Percentiles rank a stretch among this genome's conserved stretches.
phyloP scores from a whole-genome alignment of 30 jellyfish, hydroid and myxozoan species.

The Hydractinia symbiolongicarpus region DNA sequence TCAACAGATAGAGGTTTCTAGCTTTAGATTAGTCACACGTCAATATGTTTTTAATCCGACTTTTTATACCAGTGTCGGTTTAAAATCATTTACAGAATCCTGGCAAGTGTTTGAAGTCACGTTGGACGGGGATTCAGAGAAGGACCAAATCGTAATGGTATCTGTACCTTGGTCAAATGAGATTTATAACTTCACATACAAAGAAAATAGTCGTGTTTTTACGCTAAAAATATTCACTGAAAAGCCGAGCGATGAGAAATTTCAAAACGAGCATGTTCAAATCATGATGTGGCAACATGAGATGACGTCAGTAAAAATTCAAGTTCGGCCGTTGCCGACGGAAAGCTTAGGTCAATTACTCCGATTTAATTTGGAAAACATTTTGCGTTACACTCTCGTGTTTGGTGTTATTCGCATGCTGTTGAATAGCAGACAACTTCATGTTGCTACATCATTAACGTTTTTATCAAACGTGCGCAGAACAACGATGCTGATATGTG shows the following conservation, averaged over 20 bases:
- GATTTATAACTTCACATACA: background rate
- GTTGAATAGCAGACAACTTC: background rate
- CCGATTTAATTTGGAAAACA: background rate
- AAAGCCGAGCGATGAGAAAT: background rate
- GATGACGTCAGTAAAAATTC: background rate
- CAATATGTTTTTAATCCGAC: background rate
- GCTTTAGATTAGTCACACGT: background rate
- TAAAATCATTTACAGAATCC: background rate
- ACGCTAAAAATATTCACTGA: background rate
- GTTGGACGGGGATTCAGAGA: background rate
- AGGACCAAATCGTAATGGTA: background rate
- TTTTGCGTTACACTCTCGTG: background rate
- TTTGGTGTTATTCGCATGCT: background rate
- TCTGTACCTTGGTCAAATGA: slow-evolving; percentile 8
- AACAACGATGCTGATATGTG: no score
- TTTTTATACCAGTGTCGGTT: background rate
- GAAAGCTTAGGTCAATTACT: background rate
- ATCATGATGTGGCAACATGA: background rate
- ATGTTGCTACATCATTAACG: no score
- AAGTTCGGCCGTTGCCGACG: background rate
- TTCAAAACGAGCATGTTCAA: background rate
- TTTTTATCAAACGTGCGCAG: no score
- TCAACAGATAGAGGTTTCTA: slow-evolving; percentile 4
- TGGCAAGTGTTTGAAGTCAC: background rate
- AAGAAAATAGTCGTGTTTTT: background rate